A percentile compares a stretch with the other conserved stretches of the same genome.
Conservation (phyloP, 1,140 invertebrate species). For the Drosophila burlai region DNA sequence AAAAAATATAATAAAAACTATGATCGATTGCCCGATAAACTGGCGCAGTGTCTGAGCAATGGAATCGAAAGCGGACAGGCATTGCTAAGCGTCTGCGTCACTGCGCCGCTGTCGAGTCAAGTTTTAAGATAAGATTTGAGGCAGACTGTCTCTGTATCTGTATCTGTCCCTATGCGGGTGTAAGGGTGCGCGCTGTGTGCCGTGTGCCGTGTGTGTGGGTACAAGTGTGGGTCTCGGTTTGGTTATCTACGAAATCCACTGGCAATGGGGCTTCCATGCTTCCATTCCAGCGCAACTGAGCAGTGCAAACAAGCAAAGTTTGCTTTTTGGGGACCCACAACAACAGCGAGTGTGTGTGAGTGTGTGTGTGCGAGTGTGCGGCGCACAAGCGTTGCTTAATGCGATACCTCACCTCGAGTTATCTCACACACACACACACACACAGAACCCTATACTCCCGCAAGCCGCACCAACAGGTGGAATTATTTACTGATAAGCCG, state of each 20-base stretch:
- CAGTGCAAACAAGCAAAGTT: slow-evolving; percentile 69
- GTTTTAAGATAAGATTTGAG: slow-evolving; percentile 82
- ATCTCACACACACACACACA: slow-evolving; percentile 49
- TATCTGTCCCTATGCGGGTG: slow-evolving; percentile 24
- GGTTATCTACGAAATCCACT: slow-evolving; percentile 77
- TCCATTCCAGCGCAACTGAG: slow-evolving; percentile 58
- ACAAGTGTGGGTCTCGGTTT: slow-evolving; percentile 29
- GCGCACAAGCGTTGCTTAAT: slow-evolving; percentile 62
- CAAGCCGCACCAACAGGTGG: slow-evolving; percentile 68
- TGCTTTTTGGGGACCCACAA: slow-evolving; percentile 45
- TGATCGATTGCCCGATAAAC: slow-evolving; percentile 31
- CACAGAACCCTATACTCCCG: slow-evolving; percentile 2
- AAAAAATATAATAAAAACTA: background rate
- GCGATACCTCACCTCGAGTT: slow-evolving; percentile 67
- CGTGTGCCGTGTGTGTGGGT: slow-evolving; percentile 7
- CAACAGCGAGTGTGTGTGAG: slow-evolving; percentile 1
- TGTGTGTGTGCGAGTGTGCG: slow-evolving; percentile 15
- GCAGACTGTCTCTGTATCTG: slow-evolving; percentile 39
- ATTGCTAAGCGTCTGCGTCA: slow-evolving; percentile 53
- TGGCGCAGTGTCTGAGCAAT: slow-evolving; percentile 27
- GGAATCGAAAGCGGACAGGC: slow-evolving; percentile 18
- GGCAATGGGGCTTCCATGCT: slow-evolving; percentile 61
- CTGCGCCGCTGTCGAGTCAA: slow-evolving; percentile 72
- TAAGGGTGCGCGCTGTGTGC: slow-evolving; percentile 14
- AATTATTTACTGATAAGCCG: slow-evolving; percentile 83